Percentiles rank a stretch among this genome's conserved stretches.
Evolutionary conservation across 2,797 vertebrate species (phyloP).

Genomic region (Melanotaenia parkinsoni): DNA sequence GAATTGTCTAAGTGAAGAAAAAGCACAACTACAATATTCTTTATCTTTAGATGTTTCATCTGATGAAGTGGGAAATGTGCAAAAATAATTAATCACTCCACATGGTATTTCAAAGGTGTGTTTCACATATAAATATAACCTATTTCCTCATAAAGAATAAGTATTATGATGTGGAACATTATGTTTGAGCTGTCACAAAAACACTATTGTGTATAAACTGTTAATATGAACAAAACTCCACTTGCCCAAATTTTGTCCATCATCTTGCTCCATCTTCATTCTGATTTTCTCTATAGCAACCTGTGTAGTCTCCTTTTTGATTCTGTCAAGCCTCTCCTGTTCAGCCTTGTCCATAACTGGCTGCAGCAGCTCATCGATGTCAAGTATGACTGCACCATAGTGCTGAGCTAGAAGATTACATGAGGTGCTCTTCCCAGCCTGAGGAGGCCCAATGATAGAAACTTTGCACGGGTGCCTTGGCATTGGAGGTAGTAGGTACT

Average conservation of each 20-base stretch:
- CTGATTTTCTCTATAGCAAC: constrained; percentile 80
- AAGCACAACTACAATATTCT: neutral
- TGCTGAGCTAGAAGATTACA: constrained; percentile 84
- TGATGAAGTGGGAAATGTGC: neutral
- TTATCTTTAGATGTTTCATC: constrained; percentile 28
- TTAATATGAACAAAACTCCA: constrained; percentile 5
- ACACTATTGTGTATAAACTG: neutral
- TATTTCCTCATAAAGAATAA: neutral
- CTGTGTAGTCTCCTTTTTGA: constrained; percentile 73
- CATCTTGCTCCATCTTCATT: constrained; percentile 67
- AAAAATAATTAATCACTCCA: neutral
- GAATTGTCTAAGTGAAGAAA: neutral
- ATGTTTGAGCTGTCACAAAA: neutral
- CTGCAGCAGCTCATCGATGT: constrained; percentile 80
- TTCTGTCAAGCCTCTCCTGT: constrained; percentile 72
- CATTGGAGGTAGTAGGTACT: constrained; percentile 91
- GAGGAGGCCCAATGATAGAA: constrained; percentile 85
- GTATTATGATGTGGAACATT: neutral
- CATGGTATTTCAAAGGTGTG: neutral
- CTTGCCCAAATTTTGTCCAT: constrained; percentile 51
- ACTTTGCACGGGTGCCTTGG: constrained; percentile 89
- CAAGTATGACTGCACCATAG: constrained; percentile 86
- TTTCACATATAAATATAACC: constrained; percentile 1
- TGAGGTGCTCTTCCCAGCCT: constrained; percentile 89
- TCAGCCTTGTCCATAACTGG: constrained; percentile 63